These are phyloP conservation scores for Adelognathus sp. DNA, from an alignment of 2,888 invertebrate genomes.

Conservation along the genomic window DNA sequence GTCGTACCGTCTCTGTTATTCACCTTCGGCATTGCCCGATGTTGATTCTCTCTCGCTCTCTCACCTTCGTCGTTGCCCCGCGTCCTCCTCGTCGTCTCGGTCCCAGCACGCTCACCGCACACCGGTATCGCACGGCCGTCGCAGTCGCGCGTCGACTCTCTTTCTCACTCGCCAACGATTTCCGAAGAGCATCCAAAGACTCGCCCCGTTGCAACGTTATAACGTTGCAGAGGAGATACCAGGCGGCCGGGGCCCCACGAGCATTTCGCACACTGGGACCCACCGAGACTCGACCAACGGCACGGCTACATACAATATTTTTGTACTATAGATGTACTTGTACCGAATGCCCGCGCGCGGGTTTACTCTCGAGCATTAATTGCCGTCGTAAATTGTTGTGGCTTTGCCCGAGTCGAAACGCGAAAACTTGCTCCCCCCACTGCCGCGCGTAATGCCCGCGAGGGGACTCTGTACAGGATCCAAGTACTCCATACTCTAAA, in stretches of 20 bases:
- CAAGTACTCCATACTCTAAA: not conserved
- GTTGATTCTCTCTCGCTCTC: constrained; percentile 15
- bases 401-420: constrained; percentile 70
- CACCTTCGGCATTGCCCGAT: not conserved
- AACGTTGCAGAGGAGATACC: constrained; percentile 50
- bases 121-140: constrained; percentile 53
- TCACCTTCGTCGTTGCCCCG: constrained; percentile 36
- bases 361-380: constrained; percentile 80
- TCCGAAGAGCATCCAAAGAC: constrained; percentile 25
- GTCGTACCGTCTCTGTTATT: constrained; percentile 43
- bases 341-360: constrained; percentile 59
- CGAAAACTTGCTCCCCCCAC: constrained; percentile 52
- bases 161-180: constrained; percentile 44
- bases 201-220: constrained; percentile 41
- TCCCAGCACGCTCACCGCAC: constrained; percentile 57
- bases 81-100: constrained; percentile 45
- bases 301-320: constrained; percentile 56
- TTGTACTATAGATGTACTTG: constrained; percentile 46
- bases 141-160: constrained; percentile 45
- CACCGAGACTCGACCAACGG: constrained; percentile 57
- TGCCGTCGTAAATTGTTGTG: constrained; percentile 81
- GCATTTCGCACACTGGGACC: constrained; percentile 49
- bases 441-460: constrained; percentile 17
- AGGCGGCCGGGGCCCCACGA: not conserved
- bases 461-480: constrained; percentile 14